Evolutionary conservation across 1,140 invertebrate species (phyloP), one percentile per base, ranked within the genome.

Genomic region (Bombus superbus): DNA sequence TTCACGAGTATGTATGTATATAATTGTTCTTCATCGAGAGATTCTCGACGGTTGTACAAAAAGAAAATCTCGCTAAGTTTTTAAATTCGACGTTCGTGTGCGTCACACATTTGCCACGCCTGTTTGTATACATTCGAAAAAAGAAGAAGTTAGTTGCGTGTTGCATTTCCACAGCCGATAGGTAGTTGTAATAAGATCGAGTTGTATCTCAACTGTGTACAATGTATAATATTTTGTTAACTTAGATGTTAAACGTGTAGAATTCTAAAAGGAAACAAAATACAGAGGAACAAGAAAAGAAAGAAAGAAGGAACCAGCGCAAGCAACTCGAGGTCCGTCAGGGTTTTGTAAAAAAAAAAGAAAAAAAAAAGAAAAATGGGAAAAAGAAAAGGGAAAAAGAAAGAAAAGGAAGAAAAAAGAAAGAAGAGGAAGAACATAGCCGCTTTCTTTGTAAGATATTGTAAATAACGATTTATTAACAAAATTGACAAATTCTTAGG

Each of bases 361-460:
- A 79, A 66, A 84, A 28, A 69, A 64, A 72, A 84, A 81, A 74
- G 40, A 8, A 80, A 28, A 22, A 47, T 9, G 5, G 9, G 22
- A 28, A 13, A 35, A 53, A 75, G 88, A 91, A 90, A 91, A 92
- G 93, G 90, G 91, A 90, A 88, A 91, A 92, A 88, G 92, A 57
- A 44, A 87, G 88, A 82, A 85, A 81, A 38, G 84, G 81, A 87
- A 86, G 91, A 93, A 62, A 80, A 88, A 89, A 81, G 74, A 87
- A 89, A 86, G 90, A 92, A 88, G 92, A 93, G 93, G 91, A 93
- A 91, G 91, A 92, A 92, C 81, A 88, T 93, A 91, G 92, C 93
- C 92, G 88, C 91, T 95, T 95, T 95, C 93, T 94, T 94, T 95
- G 94, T 95, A 95, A 95, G 86, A 95, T 95, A 95, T 94, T 95